phyloP scores from a whole-genome alignment of 2,888 invertebrate genomes.

The Phoenoteleia sp. region DNA sequence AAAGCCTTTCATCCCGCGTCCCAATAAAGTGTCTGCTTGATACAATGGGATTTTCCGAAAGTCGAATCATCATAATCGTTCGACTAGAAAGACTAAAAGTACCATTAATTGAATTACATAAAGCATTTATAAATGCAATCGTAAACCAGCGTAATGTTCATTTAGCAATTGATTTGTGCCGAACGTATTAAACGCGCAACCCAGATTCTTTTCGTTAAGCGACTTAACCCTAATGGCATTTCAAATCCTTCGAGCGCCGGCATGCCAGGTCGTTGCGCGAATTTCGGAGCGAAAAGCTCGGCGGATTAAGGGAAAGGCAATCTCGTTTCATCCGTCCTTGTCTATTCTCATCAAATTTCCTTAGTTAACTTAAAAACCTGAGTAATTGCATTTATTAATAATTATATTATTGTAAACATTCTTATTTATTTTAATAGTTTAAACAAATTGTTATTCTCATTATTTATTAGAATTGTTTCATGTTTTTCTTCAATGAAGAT shows the following conservation, averaged over 20 bases:
- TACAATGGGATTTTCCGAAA: constrained; percentile 31
- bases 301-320: too few relatives aligned
- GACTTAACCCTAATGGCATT: constrained; percentile 68
- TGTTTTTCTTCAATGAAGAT: too few relatives aligned
- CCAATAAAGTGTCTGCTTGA: not conserved
- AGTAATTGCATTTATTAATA: too few relatives aligned
- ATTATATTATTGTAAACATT: too few relatives aligned
- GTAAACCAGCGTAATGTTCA: constrained; percentile 22
- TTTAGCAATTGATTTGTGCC: constrained; percentile 37
- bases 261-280: constrained; percentile 42
- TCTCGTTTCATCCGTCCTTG: too few relatives aligned
- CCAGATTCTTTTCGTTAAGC: constrained; percentile 66
- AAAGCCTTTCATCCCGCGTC: not conserved
- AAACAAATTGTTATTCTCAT: too few relatives aligned
- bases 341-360: too few relatives aligned
- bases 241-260: constrained; percentile 56
- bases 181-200: constrained; percentile 36
- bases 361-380: too few relatives aligned
- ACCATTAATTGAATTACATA: constrained; percentile 53
- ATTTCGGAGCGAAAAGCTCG: too few relatives aligned
- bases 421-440: too few relatives aligned
- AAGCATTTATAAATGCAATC: constrained; percentile 35
- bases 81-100: constrained; percentile 23
- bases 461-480: too few relatives aligned
- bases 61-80: constrained; percentile 43